A percentile compares a stretch with the other conserved stretches of the same genome.
Conservation (phyloP, 2,113 vertebrate genomes). For the Hemicordylus capensis region DNA sequence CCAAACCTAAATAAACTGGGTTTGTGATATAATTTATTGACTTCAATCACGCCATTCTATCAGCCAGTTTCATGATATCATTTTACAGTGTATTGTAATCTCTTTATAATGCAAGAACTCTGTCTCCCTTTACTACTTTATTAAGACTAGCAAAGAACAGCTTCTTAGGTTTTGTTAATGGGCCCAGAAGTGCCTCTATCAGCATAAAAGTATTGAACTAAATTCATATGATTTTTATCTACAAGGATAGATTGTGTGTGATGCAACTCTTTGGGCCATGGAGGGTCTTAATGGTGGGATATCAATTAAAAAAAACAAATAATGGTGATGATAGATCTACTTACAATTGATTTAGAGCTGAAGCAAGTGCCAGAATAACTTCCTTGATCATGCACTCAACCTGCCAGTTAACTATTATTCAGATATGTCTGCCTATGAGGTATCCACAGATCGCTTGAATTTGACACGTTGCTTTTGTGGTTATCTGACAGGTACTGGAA, state of each 20-base stretch:
- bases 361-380: not conserved
- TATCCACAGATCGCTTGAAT: not conserved
- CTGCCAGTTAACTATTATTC: not conserved
- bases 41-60: not conserved
- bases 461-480: too few relatives aligned
- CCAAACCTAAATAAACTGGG: slow-evolving; percentile 3
- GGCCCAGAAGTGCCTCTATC: not conserved
- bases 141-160: not conserved
- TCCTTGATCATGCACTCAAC: not conserved
- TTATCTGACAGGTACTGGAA: too few relatives aligned
- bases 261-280: too few relatives aligned
- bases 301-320: not conserved
- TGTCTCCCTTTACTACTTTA: not conserved
- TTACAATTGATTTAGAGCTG: not conserved
- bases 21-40: slow-evolving; percentile 8
- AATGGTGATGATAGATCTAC: not conserved
- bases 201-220: not conserved
- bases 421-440: not conserved
- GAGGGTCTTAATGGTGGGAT: not conserved
- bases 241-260: too few relatives aligned
- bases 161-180: not conserved
- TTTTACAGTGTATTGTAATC: not conserved
- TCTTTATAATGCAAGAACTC: not conserved
- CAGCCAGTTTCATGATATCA: not conserved
- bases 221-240: not conserved